Evolutionary conservation across 2,797 vertebrate genomes (phyloP), one percentile per base, ranked within the genome.

Genomic region (Carduelis carduelis): DNA sequence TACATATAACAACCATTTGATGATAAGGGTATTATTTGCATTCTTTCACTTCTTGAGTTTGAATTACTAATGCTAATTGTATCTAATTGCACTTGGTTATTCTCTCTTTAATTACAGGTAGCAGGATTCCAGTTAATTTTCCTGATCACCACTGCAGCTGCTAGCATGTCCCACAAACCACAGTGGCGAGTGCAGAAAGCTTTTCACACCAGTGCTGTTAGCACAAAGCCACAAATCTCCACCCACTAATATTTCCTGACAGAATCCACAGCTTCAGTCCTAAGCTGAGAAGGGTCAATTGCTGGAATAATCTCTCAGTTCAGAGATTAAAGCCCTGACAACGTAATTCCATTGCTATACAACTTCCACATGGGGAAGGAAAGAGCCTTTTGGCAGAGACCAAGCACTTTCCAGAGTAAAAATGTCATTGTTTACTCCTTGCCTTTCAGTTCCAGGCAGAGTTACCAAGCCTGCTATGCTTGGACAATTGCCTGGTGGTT

Each of bases 371-470:
- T 75, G 74, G 84, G 65, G 80, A 94, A 95, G 95, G 66, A 79
- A 91, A 88, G 76, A 93, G 69, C 49, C 44, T 83, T 84, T 90
- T 93, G 96, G 95, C 79, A 94, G 74, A 97, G 57, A 83, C 12
- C 22, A 56, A 71, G 66, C 53, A 57, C 47, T 97, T 97, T 95
- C 92, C 95, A 96, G 71, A 77, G 60, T 50, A 84, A 69, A 96
- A 91, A 79, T 93, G 92, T 95, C 77, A 89, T 95, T 72, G 57
- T 93, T 95, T 93, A 90, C 84, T 94, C 93, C 95, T 96, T 79
- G 46, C 78, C 35, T 89, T 94, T 93, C 85, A 91, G 55, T 56
- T 78, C 56, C 35, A 92, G 69, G 63, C 66, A 80, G 56, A 87
- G 47, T 95, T 66, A 83, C 72, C 60, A 83, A 87, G 79, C 44